These are phyloP conservation scores for Apodemus speciosus DNA, from an alignment of 2,113 vertebrate species.

Conservation along the genomic window DNA sequence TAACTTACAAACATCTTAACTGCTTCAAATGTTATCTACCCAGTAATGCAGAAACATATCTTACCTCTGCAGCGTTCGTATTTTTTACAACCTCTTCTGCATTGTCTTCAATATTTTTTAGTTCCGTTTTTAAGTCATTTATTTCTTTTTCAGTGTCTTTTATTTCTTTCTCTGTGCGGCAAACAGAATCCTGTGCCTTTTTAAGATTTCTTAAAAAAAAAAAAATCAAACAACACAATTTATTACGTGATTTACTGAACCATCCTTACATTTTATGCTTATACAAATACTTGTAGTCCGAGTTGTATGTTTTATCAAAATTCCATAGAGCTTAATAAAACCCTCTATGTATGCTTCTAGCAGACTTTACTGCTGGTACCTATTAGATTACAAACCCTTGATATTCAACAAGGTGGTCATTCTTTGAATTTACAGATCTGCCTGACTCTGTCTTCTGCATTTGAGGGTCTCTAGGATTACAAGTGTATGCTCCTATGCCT, in stretches of 20 bases:
- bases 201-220: slow-evolving; percentile 91
- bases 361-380: background rate
- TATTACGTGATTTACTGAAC: background rate
- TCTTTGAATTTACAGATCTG: background rate
- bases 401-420: background rate
- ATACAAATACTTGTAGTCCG: background rate
- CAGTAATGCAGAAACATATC: background rate
- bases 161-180: slow-evolving; percentile 88
- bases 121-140: slow-evolving; percentile 85
- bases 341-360: background rate
- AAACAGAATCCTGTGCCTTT: slow-evolving; percentile 90
- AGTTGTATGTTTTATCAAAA: background rate
- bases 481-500: background rate
- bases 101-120: slow-evolving; percentile 91
- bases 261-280: slow-evolving; percentile 1
- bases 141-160: slow-evolving; percentile 87
- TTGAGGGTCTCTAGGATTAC: background rate
- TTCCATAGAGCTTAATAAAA: slow-evolving; percentile 42
- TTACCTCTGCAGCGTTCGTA: slow-evolving; percentile 91
- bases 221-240: slow-evolving; percentile 48
- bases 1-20: background rate
- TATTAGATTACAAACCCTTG: background rate
- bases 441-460: background rate
- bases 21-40: background rate
- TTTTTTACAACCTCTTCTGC: slow-evolving; percentile 89